Conservation (phyloP, 2,888 invertebrate genomes). For the Colostygia pectinataria region DNA sequence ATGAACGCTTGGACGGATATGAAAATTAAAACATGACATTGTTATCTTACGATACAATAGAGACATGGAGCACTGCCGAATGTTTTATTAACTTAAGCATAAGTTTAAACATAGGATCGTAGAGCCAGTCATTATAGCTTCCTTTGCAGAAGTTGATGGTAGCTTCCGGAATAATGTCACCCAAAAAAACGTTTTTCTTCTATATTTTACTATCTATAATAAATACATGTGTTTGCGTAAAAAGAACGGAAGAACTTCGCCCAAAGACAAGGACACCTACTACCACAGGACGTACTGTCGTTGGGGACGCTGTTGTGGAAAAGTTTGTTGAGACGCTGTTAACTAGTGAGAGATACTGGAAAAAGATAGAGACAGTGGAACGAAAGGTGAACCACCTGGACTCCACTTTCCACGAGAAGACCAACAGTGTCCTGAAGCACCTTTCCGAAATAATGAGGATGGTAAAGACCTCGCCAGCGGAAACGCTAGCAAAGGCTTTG, state of each 20-base stretch:
- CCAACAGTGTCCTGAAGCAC: slow-evolving; percentile 61
- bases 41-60: slow-evolving; percentile 37
- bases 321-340: slow-evolving; percentile 68
- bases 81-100: slow-evolving; percentile 30
- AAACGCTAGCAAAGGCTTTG: slow-evolving; percentile 44
- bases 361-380: slow-evolving; percentile 63
- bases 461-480: slow-evolving; percentile 43
- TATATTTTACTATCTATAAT: slow-evolving; percentile 19
- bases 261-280: slow-evolving; percentile 26
- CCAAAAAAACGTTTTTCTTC: slow-evolving; percentile 22
- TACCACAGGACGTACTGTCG: slow-evolving; percentile 35
- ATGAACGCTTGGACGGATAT: slow-evolving; percentile 7
- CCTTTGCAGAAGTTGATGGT: slow-evolving; percentile 24
- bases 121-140: slow-evolving; percentile 24
- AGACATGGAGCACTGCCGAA: slow-evolving; percentile 10
- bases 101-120: slow-evolving; percentile 20
- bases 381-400: slow-evolving; percentile 60
- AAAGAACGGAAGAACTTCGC: slow-evolving; percentile 19
- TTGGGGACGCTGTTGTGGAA: slow-evolving; percentile 58
- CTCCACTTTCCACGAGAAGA: slow-evolving; percentile 56
- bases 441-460: slow-evolving; percentile 56
- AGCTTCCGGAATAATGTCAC: slow-evolving; percentile 38
- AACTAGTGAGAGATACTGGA: slow-evolving; percentile 64
- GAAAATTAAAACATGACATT: slow-evolving; percentile 41
- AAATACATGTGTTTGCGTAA: slow-evolving; percentile 21